Conservation (phyloP, 2,113 vertebrate species). For the Poeciliopsis occidentalis region DNA sequence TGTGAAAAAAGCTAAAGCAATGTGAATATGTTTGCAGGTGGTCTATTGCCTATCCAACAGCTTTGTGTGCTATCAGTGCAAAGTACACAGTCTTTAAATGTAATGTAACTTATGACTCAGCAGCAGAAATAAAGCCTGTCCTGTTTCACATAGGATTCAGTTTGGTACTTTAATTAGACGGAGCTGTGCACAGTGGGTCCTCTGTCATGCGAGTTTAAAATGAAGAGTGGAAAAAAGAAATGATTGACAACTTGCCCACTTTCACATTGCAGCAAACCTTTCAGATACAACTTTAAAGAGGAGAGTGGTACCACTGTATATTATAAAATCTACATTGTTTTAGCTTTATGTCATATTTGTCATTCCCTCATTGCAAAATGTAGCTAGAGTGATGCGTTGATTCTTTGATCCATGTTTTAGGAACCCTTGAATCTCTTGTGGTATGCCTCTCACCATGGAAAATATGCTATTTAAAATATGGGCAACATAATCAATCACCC, state of each 20-base stretch:
- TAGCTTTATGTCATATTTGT: too few species aligned
- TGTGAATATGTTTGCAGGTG: not conserved
- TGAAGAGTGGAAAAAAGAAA: not conserved
- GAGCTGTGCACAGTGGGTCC: constrained; percentile 46
- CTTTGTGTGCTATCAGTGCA: not conserved
- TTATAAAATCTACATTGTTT: too few species aligned
- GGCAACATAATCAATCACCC: too few species aligned
- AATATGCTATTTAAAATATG: too few species aligned
- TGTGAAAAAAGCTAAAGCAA: not conserved
- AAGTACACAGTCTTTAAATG: not conserved
- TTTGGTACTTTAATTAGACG: constrained; percentile 63
- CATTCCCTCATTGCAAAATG: too few species aligned
- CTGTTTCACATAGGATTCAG: constrained; percentile 18
- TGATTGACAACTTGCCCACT: constrained; percentile 13
- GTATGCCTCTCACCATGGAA: too few species aligned
- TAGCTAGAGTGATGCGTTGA: too few species aligned
- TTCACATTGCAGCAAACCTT: constrained; percentile 9
- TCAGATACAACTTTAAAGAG: not conserved
- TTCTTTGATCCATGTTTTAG: too few species aligned
- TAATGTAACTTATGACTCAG: not conserved
- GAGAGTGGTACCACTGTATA: too few species aligned
- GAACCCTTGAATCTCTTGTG: too few species aligned
- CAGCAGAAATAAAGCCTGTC: not conserved
- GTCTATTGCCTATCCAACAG: not conserved
- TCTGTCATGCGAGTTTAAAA: constrained; percentile 24